A percentile compares a stretch with the other conserved stretches of the same genome.
phyloP scores from a whole-genome alignment of 2,113 vertebrate genomes.

The Zosterops pallidus region DNA sequence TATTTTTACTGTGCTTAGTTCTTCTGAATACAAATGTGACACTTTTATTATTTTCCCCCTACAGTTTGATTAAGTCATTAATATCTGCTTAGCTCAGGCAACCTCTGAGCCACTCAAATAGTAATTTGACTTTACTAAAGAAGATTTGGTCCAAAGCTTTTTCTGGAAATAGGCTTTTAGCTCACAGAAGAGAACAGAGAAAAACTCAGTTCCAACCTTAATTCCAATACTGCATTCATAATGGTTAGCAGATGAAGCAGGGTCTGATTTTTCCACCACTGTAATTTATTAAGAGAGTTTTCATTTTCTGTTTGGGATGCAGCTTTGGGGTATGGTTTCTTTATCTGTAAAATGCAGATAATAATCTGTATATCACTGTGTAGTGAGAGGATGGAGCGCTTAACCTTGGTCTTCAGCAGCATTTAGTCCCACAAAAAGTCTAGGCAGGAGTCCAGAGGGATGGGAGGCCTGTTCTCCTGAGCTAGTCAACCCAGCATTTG shows the following conservation, averaged over 20 bases:
- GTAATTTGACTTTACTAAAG: slow-evolving; percentile 5
- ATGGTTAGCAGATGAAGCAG: neutral
- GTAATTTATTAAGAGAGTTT: neutral
- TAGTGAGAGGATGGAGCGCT: neutral
- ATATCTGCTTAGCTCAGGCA: neutral
- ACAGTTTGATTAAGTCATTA: slow-evolving; percentile 32
- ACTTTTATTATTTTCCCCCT: neutral
- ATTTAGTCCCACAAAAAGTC: neutral
- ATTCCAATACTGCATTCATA: neutral
- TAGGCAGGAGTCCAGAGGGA: neutral
- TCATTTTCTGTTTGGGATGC: neutral
- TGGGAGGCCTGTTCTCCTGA: neutral
- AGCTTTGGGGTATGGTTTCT: neutral
- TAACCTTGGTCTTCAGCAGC: neutral
- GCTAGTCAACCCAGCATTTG: neutral
- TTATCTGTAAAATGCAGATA: neutral
- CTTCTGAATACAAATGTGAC: slow-evolving; percentile 8
- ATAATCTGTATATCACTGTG: neutral
- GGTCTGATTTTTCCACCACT: neutral
- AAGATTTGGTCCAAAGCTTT: neutral
- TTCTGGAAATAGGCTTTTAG: neutral
- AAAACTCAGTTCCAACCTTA: neutral
- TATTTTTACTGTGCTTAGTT: slow-evolving; percentile 14
- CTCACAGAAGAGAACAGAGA: neutral
- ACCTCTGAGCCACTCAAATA: neutral